Evolutionary conservation across 2,888 invertebrate genomes (phyloP).

Genomic region (Serrognathus titanus): DNA sequence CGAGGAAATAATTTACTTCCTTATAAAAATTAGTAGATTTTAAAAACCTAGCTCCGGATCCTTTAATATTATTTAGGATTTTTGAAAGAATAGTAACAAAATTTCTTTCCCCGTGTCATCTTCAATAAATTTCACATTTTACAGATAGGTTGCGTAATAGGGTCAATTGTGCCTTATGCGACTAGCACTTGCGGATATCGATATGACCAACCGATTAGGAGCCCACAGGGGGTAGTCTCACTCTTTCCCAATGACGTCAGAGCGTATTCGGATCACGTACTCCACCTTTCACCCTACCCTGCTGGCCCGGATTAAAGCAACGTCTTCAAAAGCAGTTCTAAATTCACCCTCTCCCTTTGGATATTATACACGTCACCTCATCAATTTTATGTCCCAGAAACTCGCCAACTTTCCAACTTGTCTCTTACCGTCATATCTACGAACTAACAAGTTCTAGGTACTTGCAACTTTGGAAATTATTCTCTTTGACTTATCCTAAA

Average conservation of each 20-base stretch:
- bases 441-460: constrained; percentile 17
- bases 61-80: no score
- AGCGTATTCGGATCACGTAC: constrained; percentile 23
- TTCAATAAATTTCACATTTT: no score
- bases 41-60: no score
- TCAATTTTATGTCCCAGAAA: constrained; percentile 24
- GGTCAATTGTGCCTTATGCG: no score
- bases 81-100: no score
- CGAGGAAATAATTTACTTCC: no score
- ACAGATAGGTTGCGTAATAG: no score
- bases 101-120: no score
- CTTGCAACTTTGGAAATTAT: background rate
- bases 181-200: constrained; percentile 9
- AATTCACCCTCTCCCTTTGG: constrained; percentile 25
- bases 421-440: constrained; percentile 20
- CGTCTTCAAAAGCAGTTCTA: constrained; percentile 31
- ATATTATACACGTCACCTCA: constrained; percentile 27
- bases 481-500: constrained; percentile 15
- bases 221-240: background rate
- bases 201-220: constrained; percentile 3
- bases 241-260: constrained; percentile 14
- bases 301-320: constrained; percentile 29
- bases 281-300: constrained; percentile 25
- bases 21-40: no score
- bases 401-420: constrained; percentile 21